phyloP scores from a whole-genome alignment of 2,888 invertebrate genomes.

The Amorpha juglandis region DNA sequence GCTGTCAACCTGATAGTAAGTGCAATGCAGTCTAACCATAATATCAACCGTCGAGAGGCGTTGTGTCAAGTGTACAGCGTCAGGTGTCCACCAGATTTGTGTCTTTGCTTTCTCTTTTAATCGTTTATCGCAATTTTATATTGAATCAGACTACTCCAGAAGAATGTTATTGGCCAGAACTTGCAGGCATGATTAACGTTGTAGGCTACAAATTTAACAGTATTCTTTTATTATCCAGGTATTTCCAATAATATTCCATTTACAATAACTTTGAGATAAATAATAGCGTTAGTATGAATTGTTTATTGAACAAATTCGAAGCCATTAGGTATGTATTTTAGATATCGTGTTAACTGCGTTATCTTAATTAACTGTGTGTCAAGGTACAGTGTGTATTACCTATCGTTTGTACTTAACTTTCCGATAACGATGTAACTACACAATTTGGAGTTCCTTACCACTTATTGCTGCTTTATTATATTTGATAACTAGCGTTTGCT shows the following conservation, averaged over 20 bases:
- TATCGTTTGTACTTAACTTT: constrained; percentile 29
- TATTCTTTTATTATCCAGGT: no score
- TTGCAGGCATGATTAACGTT: constrained; percentile 38
- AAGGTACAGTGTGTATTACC: constrained; percentile 30
- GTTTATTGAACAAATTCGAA: constrained; percentile 32
- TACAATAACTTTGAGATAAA: neutral
- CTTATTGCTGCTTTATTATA: no score
- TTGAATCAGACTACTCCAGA: constrained; percentile 51
- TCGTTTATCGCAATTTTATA: constrained; percentile 76
- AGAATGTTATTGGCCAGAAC: constrained; percentile 67
- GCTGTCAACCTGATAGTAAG: no score
- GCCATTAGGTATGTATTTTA: constrained; percentile 42
- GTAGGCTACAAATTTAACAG: no score
- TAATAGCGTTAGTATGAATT: constrained; percentile 24
- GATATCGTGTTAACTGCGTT: constrained; percentile 27
- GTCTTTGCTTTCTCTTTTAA: no score
- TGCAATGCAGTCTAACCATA: no score
- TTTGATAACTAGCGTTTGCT: no score
- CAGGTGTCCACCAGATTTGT: no score
- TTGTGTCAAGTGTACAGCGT: no score
- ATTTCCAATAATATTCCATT: neutral
- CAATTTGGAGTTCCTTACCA: no score
- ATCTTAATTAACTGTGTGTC: constrained; percentile 38
- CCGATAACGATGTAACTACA: constrained; percentile 25
- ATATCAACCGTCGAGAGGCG: no score